These are phyloP conservation scores for Sinhomidia bicolor DNA, from an alignment of 2,888 invertebrate species.

Conservation along the genomic window DNA sequence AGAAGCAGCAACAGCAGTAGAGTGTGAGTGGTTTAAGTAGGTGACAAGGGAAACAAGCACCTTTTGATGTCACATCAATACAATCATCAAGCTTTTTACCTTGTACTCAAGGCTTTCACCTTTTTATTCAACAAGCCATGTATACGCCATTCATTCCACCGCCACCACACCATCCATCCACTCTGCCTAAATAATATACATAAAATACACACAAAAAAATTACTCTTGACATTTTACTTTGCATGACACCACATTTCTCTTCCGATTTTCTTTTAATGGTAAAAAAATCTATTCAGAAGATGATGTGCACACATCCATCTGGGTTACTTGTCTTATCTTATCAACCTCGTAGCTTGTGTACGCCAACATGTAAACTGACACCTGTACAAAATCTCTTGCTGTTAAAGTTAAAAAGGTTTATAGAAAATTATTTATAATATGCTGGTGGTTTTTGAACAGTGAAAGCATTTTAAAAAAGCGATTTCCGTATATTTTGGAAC, in stretches of 20 bases:
- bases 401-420: too few relatives aligned
- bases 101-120: neutral
- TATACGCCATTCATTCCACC: neutral
- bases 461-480: too few relatives aligned
- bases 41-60: slow-evolving; percentile 42
- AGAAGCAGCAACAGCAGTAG: too few relatives aligned
- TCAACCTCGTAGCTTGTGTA: neutral
- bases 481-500: too few relatives aligned
- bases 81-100: neutral
- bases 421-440: too few relatives aligned
- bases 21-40: too few relatives aligned
- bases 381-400: too few relatives aligned
- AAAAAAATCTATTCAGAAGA: too few relatives aligned
- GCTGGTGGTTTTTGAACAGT: too few relatives aligned
- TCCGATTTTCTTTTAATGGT: too few relatives aligned
- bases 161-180: slow-evolving; percentile 24
- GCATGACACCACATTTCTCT: neutral
- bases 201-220: neutral
- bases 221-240: slow-evolving; percentile 1
- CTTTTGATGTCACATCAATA: slow-evolving; percentile 55
- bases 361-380: neutral
- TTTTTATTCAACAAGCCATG: neutral
- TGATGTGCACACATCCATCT: too few relatives aligned
- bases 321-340: neutral
- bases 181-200: too few relatives aligned